Conservation (phyloP, 92 coral and sea anemone genomes). For the Epizoanthus rinbou region DNA sequence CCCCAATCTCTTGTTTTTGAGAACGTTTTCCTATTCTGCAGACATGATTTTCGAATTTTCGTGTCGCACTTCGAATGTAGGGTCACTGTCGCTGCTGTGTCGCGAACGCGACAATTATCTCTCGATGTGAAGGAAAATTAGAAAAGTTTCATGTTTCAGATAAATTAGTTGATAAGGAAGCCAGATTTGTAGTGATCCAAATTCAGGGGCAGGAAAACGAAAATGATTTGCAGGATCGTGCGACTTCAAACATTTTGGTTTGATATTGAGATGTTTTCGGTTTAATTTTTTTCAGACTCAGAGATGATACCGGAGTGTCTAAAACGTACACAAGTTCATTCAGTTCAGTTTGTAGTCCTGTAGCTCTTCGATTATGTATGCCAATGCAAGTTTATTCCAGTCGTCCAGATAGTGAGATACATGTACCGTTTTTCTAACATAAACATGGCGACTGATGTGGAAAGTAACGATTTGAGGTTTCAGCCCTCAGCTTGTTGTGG, state of each 20-base stretch:
- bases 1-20: conserved; percentile 1
- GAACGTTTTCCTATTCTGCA: conserved; percentile 19
- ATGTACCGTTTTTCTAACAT: neutral
- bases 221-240: neutral
- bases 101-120: neutral
- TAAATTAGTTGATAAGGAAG: neutral
- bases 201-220: neutral
- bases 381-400: neutral
- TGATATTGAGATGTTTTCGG: neutral
- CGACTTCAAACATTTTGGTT: conserved; percentile 22
- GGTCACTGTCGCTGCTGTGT: neutral
- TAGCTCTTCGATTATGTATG: neutral
- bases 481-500: conserved; percentile 32
- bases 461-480: neutral
- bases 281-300: too few species aligned
- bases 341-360: too few species aligned
- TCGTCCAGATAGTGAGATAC: neutral
- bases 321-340: too few species aligned
- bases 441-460: neutral
- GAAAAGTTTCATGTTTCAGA: conserved; percentile 14
- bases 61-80: neutral
- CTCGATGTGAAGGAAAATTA: conserved; percentile 1
- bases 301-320: too few species aligned
- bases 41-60: neutral
- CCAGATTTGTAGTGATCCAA: neutral